These are phyloP conservation scores for Neostethus bicornis DNA, from an alignment of 2,797 vertebrate species.

Conservation along the genomic window DNA sequence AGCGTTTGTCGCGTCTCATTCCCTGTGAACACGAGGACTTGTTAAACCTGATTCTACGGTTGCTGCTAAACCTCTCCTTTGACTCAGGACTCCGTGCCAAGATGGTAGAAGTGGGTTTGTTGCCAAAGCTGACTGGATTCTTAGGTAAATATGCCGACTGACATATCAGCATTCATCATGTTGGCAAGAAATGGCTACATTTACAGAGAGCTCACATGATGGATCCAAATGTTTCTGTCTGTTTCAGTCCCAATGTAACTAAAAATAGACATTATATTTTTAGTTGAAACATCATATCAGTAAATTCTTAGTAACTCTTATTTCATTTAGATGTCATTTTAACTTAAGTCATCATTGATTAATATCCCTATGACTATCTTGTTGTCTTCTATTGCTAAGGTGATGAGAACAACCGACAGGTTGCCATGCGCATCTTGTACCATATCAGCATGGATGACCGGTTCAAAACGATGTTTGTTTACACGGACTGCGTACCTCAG, in stretches of 20 bases:
- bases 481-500: conserved; percentile 94
- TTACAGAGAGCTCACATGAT: background rate
- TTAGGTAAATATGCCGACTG: conserved; percentile 45
- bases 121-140: conserved; percentile 71
- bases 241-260: background rate
- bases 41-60: conserved; percentile 89
- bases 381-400: conserved; percentile 68
- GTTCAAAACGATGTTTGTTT: conserved; percentile 94
- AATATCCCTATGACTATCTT: background rate
- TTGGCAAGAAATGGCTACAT: background rate
- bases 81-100: conserved; percentile 93
- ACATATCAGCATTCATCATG: background rate
- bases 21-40: conserved; percentile 96
- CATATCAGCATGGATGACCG: conserved; percentile 95
- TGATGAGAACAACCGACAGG: conserved; percentile 89
- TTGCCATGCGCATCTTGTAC: conserved; percentile 91
- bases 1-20: conserved; percentile 89
- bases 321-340: background rate
- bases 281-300: background rate
- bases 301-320: background rate
- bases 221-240: background rate
- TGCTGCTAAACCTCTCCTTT: conserved; percentile 94
- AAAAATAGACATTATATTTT: background rate
- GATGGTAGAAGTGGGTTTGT: conserved; percentile 95
- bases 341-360: background rate